Conservation (phyloP, 1,140 invertebrate genomes). For the Sitobion miscanthi region DNA sequence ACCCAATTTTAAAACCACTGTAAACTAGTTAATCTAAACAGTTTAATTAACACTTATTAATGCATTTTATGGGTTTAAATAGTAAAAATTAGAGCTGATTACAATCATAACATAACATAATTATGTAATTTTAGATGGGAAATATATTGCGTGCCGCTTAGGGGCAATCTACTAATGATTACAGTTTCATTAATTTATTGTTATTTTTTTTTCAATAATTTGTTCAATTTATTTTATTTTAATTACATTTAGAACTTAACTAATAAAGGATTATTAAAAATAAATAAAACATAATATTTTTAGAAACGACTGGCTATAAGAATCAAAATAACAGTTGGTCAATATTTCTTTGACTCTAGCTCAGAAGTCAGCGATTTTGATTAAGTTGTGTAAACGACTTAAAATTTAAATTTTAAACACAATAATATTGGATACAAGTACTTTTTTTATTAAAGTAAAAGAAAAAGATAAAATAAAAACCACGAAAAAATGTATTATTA, state of each 20-base stretch:
- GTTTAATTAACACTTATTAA: neutral
- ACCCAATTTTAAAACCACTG: neutral
- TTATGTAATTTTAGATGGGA: neutral
- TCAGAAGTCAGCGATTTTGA: neutral
- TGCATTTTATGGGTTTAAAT: neutral
- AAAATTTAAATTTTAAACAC: neutral
- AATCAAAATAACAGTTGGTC: neutral
- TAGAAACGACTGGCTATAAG: neutral
- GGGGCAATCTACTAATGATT: neutral
- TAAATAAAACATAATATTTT: neutral
- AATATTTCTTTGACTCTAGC: neutral
- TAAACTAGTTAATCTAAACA: neutral
- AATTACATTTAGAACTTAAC: neutral
- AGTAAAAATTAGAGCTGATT: neutral
- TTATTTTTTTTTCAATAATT: neutral
- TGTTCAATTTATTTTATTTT: neutral
- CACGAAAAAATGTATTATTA: neutral
- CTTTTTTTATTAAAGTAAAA: neutral
- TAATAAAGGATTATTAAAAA: neutral
- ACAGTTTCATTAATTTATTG: neutral
- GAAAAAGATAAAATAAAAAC: neutral
- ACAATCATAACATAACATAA: neutral
- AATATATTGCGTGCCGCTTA: neutral
- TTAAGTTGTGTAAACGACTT: neutral
- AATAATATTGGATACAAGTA: neutral